Base-by-base conservation (phyloP, 2,888 invertebrate genomes). In the Zootermopsis nevadensis region DNA sequence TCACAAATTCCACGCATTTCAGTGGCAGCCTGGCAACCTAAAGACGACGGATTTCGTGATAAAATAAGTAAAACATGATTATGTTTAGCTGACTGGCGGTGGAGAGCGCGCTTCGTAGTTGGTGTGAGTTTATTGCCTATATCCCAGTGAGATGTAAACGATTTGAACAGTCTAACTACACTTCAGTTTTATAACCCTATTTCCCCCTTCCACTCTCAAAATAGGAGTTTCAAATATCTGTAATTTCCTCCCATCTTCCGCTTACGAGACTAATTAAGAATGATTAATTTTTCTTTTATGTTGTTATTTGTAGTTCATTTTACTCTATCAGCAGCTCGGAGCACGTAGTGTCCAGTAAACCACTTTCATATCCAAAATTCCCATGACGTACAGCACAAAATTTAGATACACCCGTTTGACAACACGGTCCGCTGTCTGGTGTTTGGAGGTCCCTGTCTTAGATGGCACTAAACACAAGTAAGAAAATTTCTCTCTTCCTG, bases 51-150 rank as follows among this genome's bases (percentile, higher is more conserved):
- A 15, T 3, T 24, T 24, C 12, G 60, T 27, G 60, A 60, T 60
- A n/a, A 60, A 60, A 60, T 48, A 60, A 60, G 60, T 60, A 60
- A 60, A 60, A 60, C 60, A n/a, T 60, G 24, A 60, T n/a, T 60
- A 60, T 60, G 60, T 60, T 60, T n/a, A n/a, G 60, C 3, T 55
- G 53, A 1, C 60, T 48, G 48, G n/a, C n/a, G n/a, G 15, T 15
- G 42, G 12, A 48, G 15, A 48, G 42, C 42, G 42, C 8, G 42
- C 60, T n/a, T n/a, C n/a, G 10, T n/a, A 10, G n/a, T 2, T n/a
- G 27, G n/a, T n/a, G 60, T 10, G n/a, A 2, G 3, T 27, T 60
- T 60, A 60, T 2, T 60, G 60, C 60, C n/a, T 24, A 15, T 48
- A 15, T 15, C 15, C 8, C 42, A 48, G 8, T 10, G 38, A 6